Evolutionary conservation across 2,797 vertebrate species (phyloP), one percentile per base, ranked within the genome.

Genomic region (Myoxocephalus aenaeus): DNA sequence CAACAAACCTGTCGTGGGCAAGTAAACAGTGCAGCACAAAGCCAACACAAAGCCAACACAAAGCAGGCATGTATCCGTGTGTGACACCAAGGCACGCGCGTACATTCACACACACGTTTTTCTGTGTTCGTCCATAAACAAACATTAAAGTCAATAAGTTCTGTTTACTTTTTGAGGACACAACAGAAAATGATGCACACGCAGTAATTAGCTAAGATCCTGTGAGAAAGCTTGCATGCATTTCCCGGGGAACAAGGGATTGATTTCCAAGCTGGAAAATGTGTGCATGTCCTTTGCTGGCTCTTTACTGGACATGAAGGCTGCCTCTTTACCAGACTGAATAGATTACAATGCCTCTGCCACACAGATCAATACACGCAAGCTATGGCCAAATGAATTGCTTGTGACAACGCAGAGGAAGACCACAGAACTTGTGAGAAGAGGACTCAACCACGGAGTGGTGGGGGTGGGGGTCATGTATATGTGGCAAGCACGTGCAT

Each of bases 321-420:
- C 76, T 75, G 80, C 82, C 82, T 90, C 79, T 86, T 88, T 84
- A 85, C 81, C 80, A 94, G 91, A 91, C 89, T 87, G 91, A 94
- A 94, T 92, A 89, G 88, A 95, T 96, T 94, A 94, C 90, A 87
- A 86, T 90, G 91, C 88, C 90, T 90, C 88, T 93, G 92, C 91
- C 82, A 82, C 79, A 58, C 73, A 79, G 93, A 95, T 96, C 95
- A 90, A 95, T 95, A 92, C 76, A 51, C 69, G 86, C 90, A 93
- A 95, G 92, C 93, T 93, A 95, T 93, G 92, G 86, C 67, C 89
- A 92, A 93, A 94, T 92, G 90, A 95, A 94, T 94, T 93, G 94
- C 89, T 92, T 92, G 91, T 93, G 94, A 95, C 94, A 94, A 85
- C 53, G 72, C 82, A 86, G 32, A 88, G 87, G 88, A 92, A 91